Evolutionary conservation across 2,113 vertebrate species (phyloP), one percentile per base, ranked within the genome.

Genomic region (Oenanthe melanoleuca): DNA sequence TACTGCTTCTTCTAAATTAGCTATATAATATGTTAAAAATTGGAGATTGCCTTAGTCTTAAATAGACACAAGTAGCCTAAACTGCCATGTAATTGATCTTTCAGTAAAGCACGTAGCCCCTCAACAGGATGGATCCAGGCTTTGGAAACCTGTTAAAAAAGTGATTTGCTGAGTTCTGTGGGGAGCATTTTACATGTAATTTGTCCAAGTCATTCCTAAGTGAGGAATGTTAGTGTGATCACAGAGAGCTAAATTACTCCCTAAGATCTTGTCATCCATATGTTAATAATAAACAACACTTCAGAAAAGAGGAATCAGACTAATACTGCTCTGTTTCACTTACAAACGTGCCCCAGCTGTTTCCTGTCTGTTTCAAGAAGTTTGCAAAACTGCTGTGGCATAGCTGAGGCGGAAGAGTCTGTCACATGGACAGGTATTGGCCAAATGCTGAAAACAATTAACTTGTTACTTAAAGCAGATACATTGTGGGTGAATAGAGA

Each of bases 101-200:
- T 31, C 11, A 17, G 16, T 14, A 64, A 45, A 74, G 60, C 7
- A 8, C 1, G 0, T 26, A 74, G 8, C 17, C 60, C 6, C 24
- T 69, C 25, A 10, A 4, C 34, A 34, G 77, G 55, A 66, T 5
- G 18, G 20, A 12, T 45, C 15, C 20, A 20, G 34, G 11, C 40
- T 85, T 71, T 81, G 38, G 34, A 70, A 63, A 49, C 11, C 2
- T 3, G 9, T 79, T 31, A 1, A 8, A 47, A 59, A 77, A 59
- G n/a, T 45, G 22, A 2, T 66, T 65, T 70, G 13, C 67, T 61
- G n/a, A 42, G 21, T 42, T 42, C 65, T 47, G 9, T 37, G 86
- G 29, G 77, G 21, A 63, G 15, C 8, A 1, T 75, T 81, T 11
- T 16, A 7, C 2, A 0, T 60, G 7, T 49, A 37, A 11, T 17